Conservation (phyloP, 2,888 invertebrate species). For the Gortyna flavago region DNA sequence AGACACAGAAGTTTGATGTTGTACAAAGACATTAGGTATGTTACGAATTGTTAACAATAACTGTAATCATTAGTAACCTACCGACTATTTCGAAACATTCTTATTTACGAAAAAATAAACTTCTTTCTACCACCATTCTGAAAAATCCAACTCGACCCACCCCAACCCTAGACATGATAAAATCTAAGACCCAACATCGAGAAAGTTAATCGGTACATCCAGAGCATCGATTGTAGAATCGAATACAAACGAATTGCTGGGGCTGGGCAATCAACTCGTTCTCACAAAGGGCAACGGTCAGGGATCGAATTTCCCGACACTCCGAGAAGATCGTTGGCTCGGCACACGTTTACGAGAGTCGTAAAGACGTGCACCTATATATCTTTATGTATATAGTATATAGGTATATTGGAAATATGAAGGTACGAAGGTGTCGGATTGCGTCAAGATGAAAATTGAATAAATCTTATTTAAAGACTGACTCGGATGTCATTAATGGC, state of each 20-base stretch:
- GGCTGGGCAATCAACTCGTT: conserved; percentile 67
- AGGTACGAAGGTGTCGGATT: conserved; percentile 49
- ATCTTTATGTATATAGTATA: conserved; percentile 61
- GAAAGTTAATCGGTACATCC: conserved; percentile 61
- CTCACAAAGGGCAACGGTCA: conserved; percentile 73
- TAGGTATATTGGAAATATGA: conserved; percentile 44
- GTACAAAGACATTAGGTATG: conserved; percentile 26
- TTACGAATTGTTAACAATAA: conserved; percentile 39
- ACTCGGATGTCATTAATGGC: background rate
- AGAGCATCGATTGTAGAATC: conserved; percentile 60
- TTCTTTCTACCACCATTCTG: background rate
- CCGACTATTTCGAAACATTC: background rate
- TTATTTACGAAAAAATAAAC: background rate
- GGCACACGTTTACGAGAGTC: conserved; percentile 78
- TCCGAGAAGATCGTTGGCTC: conserved; percentile 74
- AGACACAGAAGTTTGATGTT: conserved; percentile 21
- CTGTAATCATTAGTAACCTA: conserved; percentile 26
- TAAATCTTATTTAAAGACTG: conserved; percentile 32
- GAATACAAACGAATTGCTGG: conserved; percentile 61
- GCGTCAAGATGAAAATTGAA: conserved; percentile 21
- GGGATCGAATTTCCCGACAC: conserved; percentile 81
- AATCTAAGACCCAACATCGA: conserved; percentile 60
- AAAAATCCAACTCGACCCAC: conserved; percentile 10
- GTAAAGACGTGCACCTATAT: conserved; percentile 76
- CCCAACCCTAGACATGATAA: conserved; percentile 53